Evolutionary conservation across 2,113 vertebrate species (phyloP).

Genomic region (Misgurnus anguillicaudatus): DNA sequence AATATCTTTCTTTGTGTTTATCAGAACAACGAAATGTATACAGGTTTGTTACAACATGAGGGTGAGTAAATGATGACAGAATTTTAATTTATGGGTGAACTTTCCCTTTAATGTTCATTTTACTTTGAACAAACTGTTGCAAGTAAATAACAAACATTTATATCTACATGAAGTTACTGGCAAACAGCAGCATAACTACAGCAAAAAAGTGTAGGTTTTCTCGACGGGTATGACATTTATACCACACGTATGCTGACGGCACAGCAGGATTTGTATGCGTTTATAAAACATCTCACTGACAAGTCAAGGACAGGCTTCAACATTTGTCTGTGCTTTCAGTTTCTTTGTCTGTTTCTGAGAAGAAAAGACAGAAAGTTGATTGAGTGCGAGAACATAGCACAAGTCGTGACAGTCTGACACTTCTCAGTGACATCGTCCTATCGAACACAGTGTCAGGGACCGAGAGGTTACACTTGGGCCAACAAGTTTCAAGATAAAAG

Average conservation of each 20-base stretch:
- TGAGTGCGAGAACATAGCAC: constrained; percentile 2
- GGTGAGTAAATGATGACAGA: no score
- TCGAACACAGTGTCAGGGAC: neutral
- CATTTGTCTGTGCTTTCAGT: neutral
- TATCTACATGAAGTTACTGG: no score
- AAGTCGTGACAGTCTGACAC: constrained; percentile 5
- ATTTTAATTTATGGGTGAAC: no score
- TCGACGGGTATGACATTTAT: neutral
- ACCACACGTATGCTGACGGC: neutral
- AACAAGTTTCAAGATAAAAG: constrained; percentile 29
- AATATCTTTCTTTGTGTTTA: no score
- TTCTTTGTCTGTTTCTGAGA: neutral
- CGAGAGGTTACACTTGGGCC: constrained; percentile 20
- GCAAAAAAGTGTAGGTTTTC: neutral
- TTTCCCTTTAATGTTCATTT: no score
- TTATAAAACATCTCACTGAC: neutral
- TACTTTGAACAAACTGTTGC: no score
- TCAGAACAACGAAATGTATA: no score
- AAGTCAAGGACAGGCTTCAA: constrained; percentile 8
- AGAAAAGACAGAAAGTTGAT: neutral
- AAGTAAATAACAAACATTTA: no score
- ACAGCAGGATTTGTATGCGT: neutral
- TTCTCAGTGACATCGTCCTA: constrained; percentile 55
- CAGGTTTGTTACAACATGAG: no score
- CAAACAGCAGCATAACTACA: no score